Evolutionary conservation across 2,797 vertebrate genomes (phyloP).

Genomic region (Notoglanidium macrostoma): DNA sequence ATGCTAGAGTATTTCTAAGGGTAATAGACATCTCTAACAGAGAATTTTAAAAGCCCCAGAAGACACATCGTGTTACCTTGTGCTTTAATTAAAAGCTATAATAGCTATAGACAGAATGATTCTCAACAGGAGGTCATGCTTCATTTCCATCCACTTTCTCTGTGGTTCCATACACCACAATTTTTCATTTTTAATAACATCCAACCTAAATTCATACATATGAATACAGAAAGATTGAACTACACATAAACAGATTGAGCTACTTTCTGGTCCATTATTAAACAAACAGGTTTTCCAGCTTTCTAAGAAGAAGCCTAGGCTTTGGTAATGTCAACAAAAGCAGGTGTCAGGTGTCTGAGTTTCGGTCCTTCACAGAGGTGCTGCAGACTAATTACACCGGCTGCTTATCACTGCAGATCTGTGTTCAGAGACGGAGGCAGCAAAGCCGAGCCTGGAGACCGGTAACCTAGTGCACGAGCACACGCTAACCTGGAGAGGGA

Average conservation of each 20-base stretch:
- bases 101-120: background rate
- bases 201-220: background rate
- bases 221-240: too few relatives aligned
- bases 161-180: background rate
- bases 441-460: slow-evolving; percentile 41
- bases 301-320: slow-evolving; percentile 30
- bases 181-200: background rate
- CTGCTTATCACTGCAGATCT: slow-evolving; percentile 19
- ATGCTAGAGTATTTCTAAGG: background rate
- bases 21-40: background rate
- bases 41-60: slow-evolving; percentile 6
- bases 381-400: slow-evolving; percentile 36
- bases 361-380: slow-evolving; percentile 12
- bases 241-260: background rate
- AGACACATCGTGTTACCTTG: slow-evolving; percentile 1
- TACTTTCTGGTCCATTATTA: background rate
- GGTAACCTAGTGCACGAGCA: slow-evolving; percentile 50
- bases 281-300: slow-evolving; percentile 39
- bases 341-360: slow-evolving; percentile 42
- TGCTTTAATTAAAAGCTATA: background rate
- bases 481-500: slow-evolving; percentile 12
- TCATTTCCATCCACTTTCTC: background rate
- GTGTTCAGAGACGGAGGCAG: slow-evolving; percentile 19
- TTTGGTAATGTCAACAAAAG: slow-evolving; percentile 21
- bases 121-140: background rate